A percentile compares a stretch with the other conserved stretches of the same genome.
Evolutionary conservation across 2,888 invertebrate species (phyloP).

Genomic region (Portevinia maculata): DNA sequence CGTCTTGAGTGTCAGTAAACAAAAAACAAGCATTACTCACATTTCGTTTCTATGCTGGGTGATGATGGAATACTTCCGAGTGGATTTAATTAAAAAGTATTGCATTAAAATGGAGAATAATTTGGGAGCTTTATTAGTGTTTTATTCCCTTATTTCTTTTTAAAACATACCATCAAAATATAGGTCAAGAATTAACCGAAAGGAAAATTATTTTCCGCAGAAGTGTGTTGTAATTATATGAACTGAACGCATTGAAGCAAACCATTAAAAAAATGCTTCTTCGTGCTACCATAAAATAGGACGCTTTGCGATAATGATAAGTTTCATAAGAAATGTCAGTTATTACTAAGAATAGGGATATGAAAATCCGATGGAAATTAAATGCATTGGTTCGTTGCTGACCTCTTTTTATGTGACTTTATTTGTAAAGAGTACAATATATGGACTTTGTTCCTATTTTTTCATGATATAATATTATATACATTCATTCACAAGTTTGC

Average conservation of each 20-base stretch:
- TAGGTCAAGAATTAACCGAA: conserved; percentile 58
- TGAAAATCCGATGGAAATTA: neutral
- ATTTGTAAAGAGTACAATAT: neutral
- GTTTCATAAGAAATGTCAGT: neutral
- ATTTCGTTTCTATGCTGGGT: conserved; percentile 37
- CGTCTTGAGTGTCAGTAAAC: neutral
- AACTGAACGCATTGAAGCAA: conserved; percentile 15
- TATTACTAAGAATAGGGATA: neutral
- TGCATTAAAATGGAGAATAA: conserved; percentile 52
- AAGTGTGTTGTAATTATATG: conserved; percentile 21
- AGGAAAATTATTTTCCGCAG: conserved; percentile 16
- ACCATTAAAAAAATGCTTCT: neutral
- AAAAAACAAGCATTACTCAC: conserved; percentile 20
- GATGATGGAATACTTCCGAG: conserved; percentile 34
- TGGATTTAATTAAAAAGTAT: conserved; percentile 56
- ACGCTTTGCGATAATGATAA: neutral
- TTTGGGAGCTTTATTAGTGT: conserved; percentile 20
- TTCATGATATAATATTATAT: neutral
- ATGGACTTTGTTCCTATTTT: neutral
- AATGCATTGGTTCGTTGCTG: neutral
- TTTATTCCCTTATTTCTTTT: conserved; percentile 25
- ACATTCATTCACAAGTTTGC: too few species aligned
- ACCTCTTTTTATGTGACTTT: neutral
- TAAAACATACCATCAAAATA: conserved; percentile 17
- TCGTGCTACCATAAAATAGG: neutral